Evolutionary conservation across 2,113 vertebrate genomes (phyloP), one percentile per base, ranked within the genome.

Genomic region (Melanerpes aurifrons): DNA sequence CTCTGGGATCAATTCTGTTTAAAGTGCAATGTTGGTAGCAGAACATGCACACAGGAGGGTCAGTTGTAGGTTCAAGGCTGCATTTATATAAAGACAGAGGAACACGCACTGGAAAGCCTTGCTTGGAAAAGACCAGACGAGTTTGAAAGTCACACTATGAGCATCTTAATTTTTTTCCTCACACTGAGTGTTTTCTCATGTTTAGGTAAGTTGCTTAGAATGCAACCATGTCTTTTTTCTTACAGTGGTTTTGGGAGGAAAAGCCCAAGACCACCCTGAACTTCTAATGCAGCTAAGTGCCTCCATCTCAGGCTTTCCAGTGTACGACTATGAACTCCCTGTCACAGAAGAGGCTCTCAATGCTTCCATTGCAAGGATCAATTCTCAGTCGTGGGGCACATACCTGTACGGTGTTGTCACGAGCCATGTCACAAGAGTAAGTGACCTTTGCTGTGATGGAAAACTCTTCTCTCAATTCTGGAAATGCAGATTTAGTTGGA

Each of bases 351-450:
- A 93, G 37, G 97, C 97, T 80, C 94, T 98, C 75, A 71, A 74
- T 2, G 95, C 93, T 71, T 97, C 97, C 1, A 68, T 97, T 74
- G 93, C 91, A 11, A 94, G 92, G 54, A 96, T 98, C 91, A 98
- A 98, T 16, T 64, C 96, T 7, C 96, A 73, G 63, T 69, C 92
- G 0, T 76, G 91, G 94, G 93, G 96, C 20, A 92, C 87, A 4
- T 96, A 93, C 45, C 91, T 97, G 37, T 96, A 97, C 2, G 92
- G 95, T 56, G 82, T 93, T 0, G 89, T 97, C 80, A 85, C 84
- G 62, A 97, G 96, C 93, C 82, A 76, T 0, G 8, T 97, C 12
- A 62, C 58, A 25, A 94, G 92, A 19, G 97, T 98, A 77, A 97
- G 97, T 95, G 54, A 0, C 0, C 31, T 87, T 74, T 82, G 13